Evolutionary conservation across 2,888 invertebrate genomes (phyloP).

Genomic region (Argyresthia goedartella): DNA sequence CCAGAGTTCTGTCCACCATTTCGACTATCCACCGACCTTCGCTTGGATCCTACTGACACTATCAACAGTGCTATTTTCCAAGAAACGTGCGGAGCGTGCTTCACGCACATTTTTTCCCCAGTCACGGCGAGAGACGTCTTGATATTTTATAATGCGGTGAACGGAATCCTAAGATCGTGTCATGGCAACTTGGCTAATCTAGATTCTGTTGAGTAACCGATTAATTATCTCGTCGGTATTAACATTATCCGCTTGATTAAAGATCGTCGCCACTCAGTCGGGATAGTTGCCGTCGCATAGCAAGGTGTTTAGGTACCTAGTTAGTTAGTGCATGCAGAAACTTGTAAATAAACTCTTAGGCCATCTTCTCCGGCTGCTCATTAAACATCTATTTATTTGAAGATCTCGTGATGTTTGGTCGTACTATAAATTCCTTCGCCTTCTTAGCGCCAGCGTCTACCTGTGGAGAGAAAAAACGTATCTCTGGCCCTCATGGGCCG

Average conservation of each 20-base stretch:
- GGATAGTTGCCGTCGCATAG: neutral
- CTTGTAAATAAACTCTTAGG: too few species aligned
- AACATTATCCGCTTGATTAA: too few species aligned
- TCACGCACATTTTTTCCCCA: constrained; percentile 39
- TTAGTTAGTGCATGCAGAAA: too few species aligned
- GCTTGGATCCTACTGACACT: constrained; percentile 24
- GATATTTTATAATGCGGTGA: constrained; percentile 7
- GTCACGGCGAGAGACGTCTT: constrained; percentile 3
- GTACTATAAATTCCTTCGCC: constrained; percentile 56
- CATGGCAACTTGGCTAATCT: too few species aligned
- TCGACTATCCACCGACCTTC: constrained; percentile 43
- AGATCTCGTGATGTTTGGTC: constrained; percentile 7
- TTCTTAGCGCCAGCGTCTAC: constrained; percentile 69
- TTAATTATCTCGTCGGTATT: too few species aligned
- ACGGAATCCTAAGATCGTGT: too few species aligned
- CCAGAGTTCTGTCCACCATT: constrained; percentile 7
- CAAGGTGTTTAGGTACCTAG: too few species aligned
- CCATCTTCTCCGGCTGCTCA: too few species aligned
- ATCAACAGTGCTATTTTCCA: constrained; percentile 48
- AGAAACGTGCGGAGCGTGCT: constrained; percentile 49
- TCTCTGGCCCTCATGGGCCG: constrained; percentile 58
- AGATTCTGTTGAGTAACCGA: too few species aligned
- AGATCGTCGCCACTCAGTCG: neutral
- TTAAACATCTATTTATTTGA: too few species aligned
- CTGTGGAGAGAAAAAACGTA: constrained; percentile 57